phyloP scores from a whole-genome alignment of 1,140 invertebrate species.

The Varroa destructor region DNA sequence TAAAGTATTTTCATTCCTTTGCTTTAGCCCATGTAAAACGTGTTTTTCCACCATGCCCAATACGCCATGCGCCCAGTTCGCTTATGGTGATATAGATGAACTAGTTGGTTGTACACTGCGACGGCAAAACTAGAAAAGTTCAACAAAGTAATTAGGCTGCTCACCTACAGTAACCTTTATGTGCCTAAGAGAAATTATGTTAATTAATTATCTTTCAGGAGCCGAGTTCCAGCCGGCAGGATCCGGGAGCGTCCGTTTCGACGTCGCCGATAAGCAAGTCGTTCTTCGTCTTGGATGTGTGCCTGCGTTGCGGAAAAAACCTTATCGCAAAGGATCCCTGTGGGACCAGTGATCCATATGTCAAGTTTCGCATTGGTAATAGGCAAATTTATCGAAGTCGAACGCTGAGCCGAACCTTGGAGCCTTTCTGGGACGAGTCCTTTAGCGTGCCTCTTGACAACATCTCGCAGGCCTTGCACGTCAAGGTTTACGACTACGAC shows the following conservation, averaged over 20 bases:
- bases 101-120: too few species aligned
- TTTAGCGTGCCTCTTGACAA: constrained; percentile 89
- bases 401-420: constrained; percentile 72
- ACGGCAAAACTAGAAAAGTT: too few species aligned
- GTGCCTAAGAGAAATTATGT: too few species aligned
- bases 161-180: too few species aligned
- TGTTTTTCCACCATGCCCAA: too few species aligned
- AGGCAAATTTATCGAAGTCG: constrained; percentile 81
- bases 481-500: constrained; percentile 96
- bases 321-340: constrained; percentile 84
- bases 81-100: too few species aligned
- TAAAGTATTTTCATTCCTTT: too few species aligned
- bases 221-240: constrained; percentile 33
- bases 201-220: constrained; percentile 30
- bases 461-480: constrained; percentile 66
- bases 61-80: too few species aligned
- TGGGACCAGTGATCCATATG: constrained; percentile 92
- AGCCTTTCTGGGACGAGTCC: constrained; percentile 89
- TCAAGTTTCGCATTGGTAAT: constrained; percentile 85
- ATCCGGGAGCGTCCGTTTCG: constrained; percentile 37
- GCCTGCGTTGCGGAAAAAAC: constrained; percentile 70
- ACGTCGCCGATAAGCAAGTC: constrained; percentile 44
- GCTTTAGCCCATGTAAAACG: too few species aligned
- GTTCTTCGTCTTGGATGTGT: constrained; percentile 76
- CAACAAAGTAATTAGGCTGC: too few species aligned